Evolutionary conservation across 2,888 invertebrate genomes (phyloP), one percentile per base, ranked within the genome.

Genomic region (Sarcophaga carnaria): DNA sequence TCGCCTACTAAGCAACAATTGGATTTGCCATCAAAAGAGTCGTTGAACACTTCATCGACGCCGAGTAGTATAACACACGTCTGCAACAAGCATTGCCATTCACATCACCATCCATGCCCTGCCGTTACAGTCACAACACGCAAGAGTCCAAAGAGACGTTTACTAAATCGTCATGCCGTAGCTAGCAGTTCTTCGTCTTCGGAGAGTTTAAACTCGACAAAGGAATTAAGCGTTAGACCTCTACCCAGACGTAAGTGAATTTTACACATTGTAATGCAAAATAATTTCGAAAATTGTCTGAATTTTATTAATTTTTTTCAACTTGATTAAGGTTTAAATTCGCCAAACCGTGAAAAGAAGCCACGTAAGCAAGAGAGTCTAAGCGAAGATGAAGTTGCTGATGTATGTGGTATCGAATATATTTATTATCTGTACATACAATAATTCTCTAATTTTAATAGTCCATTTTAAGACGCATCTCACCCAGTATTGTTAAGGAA

Each of bases 391-490:
- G 94, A 94, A 83, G 94, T 94, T 37, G 94, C 93, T 88, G 94
- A 94, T 91, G 94, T 94, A 91, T 93, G 93, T 83, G 2, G 10
- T 37, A 37, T 37, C 8, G 37, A 37, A 37, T 37, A 37, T 37
- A 37, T 12, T 37, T 54, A 37, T 67, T 60, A 67, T 27, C 2
- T 45, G 8, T 25, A 66, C 47, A 27, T 47, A 62, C 25, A 20
- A 45, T 59, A 20, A 12, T 64, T 59, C 17, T 67, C 10, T 80
- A 0, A n/a, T 54, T 37, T 75, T n/a, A 59, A 93, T 22, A 95
- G 95, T 95, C 95, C 88, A 94, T 95, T 5, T 93, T 95, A 54
- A 94, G 95, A 47, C 94, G 95, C 91, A 95, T 95, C 93, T 94
- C 95, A 80, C 95, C 95, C 77, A 95, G 95, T 90, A 92, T 94